Percentiles rank a stretch among this genome's conserved stretches.
phyloP scores from a whole-genome alignment of 2,888 invertebrate genomes.

The Archips crataeganus region DNA sequence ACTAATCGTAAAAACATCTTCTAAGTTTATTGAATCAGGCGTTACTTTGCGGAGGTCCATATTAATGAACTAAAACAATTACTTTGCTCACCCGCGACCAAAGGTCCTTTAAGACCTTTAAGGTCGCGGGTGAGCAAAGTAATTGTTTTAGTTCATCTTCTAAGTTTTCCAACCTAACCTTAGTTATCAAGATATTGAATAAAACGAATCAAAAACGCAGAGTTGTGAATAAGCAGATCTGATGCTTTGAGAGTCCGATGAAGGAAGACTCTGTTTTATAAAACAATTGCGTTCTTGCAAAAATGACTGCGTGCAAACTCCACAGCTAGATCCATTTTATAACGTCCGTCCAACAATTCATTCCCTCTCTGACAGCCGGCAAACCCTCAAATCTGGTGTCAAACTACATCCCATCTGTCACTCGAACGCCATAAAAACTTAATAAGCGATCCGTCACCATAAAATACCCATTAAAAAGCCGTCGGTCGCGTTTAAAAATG shows the following conservation, averaged over 20 bases:
- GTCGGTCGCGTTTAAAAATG: constrained; percentile 84
- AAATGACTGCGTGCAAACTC: not conserved
- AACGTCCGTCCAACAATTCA: constrained; percentile 29
- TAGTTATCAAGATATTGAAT: too few relatives aligned
- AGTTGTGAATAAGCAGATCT: too few relatives aligned
- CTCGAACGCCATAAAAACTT: constrained; percentile 81
- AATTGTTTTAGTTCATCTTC: too few relatives aligned
- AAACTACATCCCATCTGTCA: constrained; percentile 84
- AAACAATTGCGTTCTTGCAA: not conserved
- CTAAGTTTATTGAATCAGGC: not conserved
- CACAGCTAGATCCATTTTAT: not conserved
- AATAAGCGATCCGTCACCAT: constrained; percentile 86
- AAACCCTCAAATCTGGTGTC: constrained; percentile 80
- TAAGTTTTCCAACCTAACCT: too few relatives aligned
- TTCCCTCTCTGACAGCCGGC: constrained; percentile 41
- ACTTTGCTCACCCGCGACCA: too few relatives aligned
- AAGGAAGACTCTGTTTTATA: too few relatives aligned
- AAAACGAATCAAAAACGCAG: too few relatives aligned
- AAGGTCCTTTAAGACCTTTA: too few relatives aligned
- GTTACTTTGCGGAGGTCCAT: too few relatives aligned
- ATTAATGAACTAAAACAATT: too few relatives aligned
- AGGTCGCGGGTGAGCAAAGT: too few relatives aligned
- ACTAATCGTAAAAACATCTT: not conserved
- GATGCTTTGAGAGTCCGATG: too few relatives aligned
- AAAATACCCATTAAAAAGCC: constrained; percentile 85